Percentiles rank a stretch among this genome's conserved stretches.
Evolutionary conservation across 2,113 vertebrate species (phyloP).

Genomic region (Oreotrochilus melanogaster): DNA sequence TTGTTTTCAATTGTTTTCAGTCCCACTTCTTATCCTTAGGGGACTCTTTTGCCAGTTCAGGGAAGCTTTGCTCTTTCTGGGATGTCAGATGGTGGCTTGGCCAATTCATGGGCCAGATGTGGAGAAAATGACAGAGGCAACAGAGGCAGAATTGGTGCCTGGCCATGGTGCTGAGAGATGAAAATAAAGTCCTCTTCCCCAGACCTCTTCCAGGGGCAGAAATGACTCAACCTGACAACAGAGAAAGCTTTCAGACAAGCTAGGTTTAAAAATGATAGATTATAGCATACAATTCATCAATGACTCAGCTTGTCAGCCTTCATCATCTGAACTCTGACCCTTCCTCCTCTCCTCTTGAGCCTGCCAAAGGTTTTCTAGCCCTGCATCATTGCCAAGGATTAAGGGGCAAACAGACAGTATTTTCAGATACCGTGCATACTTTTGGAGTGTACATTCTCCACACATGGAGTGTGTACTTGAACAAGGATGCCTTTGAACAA

Average conservation of each 20-base stretch:
- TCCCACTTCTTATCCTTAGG: neutral
- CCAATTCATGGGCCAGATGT: neutral
- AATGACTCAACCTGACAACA: slow-evolving; percentile 38
- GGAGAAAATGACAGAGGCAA: neutral
- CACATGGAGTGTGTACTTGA: neutral
- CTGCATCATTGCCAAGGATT: neutral
- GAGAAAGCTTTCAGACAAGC: neutral
- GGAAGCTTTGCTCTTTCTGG: neutral
- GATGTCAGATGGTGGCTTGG: neutral
- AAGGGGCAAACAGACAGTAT: neutral
- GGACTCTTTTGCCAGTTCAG: fast-evolving
- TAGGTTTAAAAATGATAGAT: slow-evolving; percentile 47
- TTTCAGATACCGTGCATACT: neutral
- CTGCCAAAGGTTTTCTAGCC: neutral
- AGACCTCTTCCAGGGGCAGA: neutral
- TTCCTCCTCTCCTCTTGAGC: neutral
- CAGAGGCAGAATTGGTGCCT: neutral
- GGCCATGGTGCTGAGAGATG: neutral
- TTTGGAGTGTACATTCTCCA: neutral
- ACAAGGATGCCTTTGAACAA: neutral
- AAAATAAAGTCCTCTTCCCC: neutral
- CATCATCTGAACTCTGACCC: slow-evolving; percentile 24
- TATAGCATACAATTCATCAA: neutral
- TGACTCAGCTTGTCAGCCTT: slow-evolving; percentile 5
- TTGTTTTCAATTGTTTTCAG: slow-evolving; percentile 18